phyloP scores from a whole-genome alignment of 2,113 vertebrate species.

The Petrocephalus zakoni region DNA sequence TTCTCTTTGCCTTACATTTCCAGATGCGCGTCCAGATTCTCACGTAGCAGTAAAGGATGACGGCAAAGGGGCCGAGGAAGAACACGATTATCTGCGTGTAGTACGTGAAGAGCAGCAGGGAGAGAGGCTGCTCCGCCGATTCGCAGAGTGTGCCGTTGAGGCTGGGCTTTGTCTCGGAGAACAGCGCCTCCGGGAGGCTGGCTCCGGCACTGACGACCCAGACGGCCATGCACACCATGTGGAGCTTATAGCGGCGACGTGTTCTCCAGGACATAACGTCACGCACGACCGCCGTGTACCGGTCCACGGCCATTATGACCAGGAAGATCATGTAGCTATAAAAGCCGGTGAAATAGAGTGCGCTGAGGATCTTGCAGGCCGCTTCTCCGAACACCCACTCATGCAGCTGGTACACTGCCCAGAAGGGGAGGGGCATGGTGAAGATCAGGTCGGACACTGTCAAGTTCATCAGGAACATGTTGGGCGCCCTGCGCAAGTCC shows the following conservation, averaged over 20 bases:
- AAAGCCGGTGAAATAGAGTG: conserved; percentile 47
- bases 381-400: conserved; percentile 45
- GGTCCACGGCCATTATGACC: conserved; percentile 52
- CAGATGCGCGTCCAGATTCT: conserved; percentile 47
- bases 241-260: conserved; percentile 28
- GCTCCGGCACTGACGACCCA: conserved; percentile 50
- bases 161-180: conserved; percentile 24
- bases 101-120: conserved; percentile 32
- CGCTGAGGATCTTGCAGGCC: conserved; percentile 49
- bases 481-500: conserved; percentile 48
- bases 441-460: conserved; percentile 56
- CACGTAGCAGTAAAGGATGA: conserved; percentile 53
- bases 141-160: neutral
- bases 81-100: conserved; percentile 48
- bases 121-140: neutral
- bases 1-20: conserved; percentile 41
- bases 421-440: conserved; percentile 41
- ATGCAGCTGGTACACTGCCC: conserved; percentile 5
- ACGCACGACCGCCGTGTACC: conserved; percentile 58
- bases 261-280: conserved; percentile 39
- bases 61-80: conserved; percentile 46
- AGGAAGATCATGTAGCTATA: conserved; percentile 61
- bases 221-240: conserved; percentile 28
- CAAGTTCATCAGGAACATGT: conserved; percentile 58
- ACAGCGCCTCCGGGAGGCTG: conserved; percentile 39